These are phyloP conservation scores for Psammodynastes pulverulentus DNA, from an alignment of 2,113 vertebrate species.

Conservation along the genomic window DNA sequence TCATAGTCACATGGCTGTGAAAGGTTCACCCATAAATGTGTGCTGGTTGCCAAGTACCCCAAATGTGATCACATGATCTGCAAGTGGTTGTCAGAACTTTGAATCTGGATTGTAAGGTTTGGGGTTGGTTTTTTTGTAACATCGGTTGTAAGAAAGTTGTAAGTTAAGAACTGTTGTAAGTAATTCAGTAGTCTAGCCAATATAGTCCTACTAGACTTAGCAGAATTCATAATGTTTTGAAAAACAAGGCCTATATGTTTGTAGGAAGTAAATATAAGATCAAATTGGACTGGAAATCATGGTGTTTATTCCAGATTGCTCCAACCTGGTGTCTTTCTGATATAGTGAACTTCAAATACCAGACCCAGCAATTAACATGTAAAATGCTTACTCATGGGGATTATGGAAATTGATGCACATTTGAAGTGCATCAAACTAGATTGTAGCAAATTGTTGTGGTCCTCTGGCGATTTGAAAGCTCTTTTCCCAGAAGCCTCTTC, in stretches of 20 bases:
- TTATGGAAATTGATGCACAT: not conserved
- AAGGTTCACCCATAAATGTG: too few species aligned
- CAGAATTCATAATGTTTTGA: not conserved
- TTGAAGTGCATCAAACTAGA: not conserved
- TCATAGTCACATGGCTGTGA: too few species aligned
- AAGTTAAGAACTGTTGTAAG: not conserved
- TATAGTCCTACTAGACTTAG: not conserved
- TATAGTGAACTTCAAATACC: not conserved
- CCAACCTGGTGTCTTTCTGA: not conserved
- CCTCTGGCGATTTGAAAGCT: not conserved
- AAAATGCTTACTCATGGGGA: not conserved
- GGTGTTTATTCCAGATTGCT: not conserved
- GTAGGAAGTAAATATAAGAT: not conserved
- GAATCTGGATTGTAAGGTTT: too few species aligned
- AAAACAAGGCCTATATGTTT: not conserved
- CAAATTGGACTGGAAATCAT: not conserved
- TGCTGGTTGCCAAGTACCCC: too few species aligned
- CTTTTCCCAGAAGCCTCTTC: not conserved
- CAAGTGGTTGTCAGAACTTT: too few species aligned
- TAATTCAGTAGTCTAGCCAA: not conserved
- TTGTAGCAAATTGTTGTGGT: not conserved
- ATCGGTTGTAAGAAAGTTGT: too few species aligned
- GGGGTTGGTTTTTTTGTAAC: too few species aligned
- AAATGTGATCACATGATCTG: too few species aligned
- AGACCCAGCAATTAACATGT: not conserved